Base-by-base conservation (phyloP, 53 echinoderm and acorn worm species). In the Glandiceps talaboti region DNA sequence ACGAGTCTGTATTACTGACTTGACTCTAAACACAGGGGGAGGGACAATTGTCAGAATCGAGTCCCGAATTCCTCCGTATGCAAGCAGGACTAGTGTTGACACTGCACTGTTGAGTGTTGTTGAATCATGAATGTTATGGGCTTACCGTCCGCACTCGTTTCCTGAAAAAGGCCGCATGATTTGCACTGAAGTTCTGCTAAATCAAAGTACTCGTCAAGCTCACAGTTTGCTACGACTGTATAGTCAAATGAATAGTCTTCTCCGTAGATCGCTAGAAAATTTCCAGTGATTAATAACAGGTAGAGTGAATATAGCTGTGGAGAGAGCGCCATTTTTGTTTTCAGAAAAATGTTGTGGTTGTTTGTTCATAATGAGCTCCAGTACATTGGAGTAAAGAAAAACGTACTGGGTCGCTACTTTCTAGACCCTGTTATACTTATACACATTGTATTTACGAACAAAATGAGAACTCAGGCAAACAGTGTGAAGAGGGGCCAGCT, bases 161-260 rank as follows among this genome's bases (percentile, higher is more conserved):
- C 45, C 74, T 82, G 79, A 28, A 83, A 31, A 76, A 31, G 32
- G 12, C 75, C 83, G 73, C 87, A 87, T 33, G 79, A 79, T 76
- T 79, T 87, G 75, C 87, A 87, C 30, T 25, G 14, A 27, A 87
- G 74, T 28, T 83, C 87, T 26, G 87, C 83, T 76, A 83, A 0
- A 75, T 87, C 80, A 80, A 79, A 87, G 76, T 87, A 87, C 83
- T 87, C 83, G 28, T 78, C 75, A 12, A 28, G 25, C 25, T 12
- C 75, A 78, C 86, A 86, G 6, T 6, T 45, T 45, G 64, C 20
- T 45, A 45, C 64, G 6, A 12, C 64, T 45, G 64, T 45, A 45
- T 45, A 45, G 6, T 6, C 6, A 45, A 45, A 45, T 6, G 64
- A 45, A 20, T 45, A 45, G 64, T 20, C 64, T 12, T 45, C 64